Percentiles rank a stretch among this genome's conserved stretches.
phyloP scores from a whole-genome alignment of 1,140 invertebrate genomes.

The Antheraea pernyi region DNA sequence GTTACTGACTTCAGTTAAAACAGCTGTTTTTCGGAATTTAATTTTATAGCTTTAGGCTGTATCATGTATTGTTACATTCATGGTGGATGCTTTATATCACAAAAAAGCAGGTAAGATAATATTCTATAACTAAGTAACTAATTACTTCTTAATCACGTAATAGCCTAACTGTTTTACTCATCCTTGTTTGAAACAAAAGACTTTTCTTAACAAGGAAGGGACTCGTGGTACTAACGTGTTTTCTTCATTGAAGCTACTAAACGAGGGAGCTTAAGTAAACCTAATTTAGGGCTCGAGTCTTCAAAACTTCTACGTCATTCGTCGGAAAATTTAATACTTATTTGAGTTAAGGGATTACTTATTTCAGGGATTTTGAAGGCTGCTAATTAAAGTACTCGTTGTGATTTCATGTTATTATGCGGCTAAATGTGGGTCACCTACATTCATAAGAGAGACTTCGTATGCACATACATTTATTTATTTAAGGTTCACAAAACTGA shows the following conservation, averaged over 20 bases:
- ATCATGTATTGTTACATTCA: too few relatives aligned
- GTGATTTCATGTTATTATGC: background rate
- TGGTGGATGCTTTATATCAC: too few relatives aligned
- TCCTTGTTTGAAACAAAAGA: background rate
- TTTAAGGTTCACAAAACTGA: too few relatives aligned
- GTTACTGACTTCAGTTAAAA: too few relatives aligned
- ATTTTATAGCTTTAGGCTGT: too few relatives aligned
- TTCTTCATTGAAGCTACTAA: background rate
- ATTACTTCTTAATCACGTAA: background rate
- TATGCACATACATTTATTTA: background rate
- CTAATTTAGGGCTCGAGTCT: background rate
- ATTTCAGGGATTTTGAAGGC: background rate
- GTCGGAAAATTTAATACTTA: slow-evolving; percentile 3
- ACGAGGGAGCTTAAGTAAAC: background rate
- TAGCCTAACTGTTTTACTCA: background rate
- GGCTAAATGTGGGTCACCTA: background rate
- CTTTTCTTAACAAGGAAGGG: background rate
- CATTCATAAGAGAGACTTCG: background rate
- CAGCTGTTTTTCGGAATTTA: too few relatives aligned
- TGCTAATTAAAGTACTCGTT: background rate
- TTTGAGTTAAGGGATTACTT: background rate
- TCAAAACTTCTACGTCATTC: background rate
- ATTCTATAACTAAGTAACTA: background rate
- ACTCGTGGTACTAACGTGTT: background rate
- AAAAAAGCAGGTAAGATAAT: too few relatives aligned